Conservation (phyloP, 2,797 vertebrate genomes). For the Salarias fasciatus region DNA sequence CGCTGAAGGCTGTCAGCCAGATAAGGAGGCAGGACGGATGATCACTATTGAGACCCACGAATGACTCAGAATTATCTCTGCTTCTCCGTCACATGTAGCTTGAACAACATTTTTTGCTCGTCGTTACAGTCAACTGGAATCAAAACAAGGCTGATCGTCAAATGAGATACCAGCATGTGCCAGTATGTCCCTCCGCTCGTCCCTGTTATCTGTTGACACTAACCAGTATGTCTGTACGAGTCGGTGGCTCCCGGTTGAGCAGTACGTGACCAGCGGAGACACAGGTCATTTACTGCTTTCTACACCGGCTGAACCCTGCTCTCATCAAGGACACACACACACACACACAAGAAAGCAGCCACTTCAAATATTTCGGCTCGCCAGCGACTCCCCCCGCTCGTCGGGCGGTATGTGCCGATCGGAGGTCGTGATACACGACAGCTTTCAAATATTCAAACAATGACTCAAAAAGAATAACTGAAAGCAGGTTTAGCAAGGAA, state of each 20-base stretch:
- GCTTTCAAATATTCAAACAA: too few species aligned
- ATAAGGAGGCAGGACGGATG: constrained; percentile 14
- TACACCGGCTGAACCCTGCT: too few species aligned
- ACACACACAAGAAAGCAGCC: too few species aligned
- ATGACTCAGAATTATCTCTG: background rate
- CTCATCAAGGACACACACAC: too few species aligned
- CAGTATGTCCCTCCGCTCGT: background rate
- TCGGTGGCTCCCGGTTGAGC: constrained; percentile 4
- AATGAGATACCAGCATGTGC: constrained; percentile 2
- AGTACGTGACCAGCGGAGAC: background rate
- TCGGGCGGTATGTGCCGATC: too few species aligned
- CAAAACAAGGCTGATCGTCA: background rate
- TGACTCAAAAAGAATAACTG: too few species aligned
- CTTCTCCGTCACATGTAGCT: background rate
- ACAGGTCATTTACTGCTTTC: background rate
- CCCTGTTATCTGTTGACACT: background rate
- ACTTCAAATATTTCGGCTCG: too few species aligned
- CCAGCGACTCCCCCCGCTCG: too few species aligned
- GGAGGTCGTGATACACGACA: too few species aligned
- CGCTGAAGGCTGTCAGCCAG: constrained; percentile 3
- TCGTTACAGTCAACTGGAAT: constrained; percentile 1
- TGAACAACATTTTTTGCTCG: background rate
- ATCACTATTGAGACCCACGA: background rate
- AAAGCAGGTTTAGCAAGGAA: too few species aligned
- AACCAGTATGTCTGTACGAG: background rate